These are phyloP conservation scores for Trichoplusia ni DNA, from an alignment of 1,140 invertebrate species.

Conservation along the genomic window DNA sequence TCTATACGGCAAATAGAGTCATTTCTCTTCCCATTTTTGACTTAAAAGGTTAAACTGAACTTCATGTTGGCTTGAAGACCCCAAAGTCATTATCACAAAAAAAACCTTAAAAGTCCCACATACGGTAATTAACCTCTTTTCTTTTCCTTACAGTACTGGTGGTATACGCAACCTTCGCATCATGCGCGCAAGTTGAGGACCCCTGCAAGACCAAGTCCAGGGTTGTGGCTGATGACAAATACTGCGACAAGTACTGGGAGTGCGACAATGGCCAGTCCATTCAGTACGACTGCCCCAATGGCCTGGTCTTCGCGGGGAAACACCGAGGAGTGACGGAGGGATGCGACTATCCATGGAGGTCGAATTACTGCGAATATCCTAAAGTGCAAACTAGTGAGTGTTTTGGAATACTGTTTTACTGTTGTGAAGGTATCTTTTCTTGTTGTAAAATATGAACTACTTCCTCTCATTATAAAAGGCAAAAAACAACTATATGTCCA, in stretches of 20 bases:
- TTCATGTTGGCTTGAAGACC: no score
- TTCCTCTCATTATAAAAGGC: no score
- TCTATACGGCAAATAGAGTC: no score
- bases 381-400: conserved; percentile 79
- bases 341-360: conserved; percentile 94
- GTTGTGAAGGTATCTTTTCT: no score
- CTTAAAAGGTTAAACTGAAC: no score
- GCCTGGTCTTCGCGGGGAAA: conserved; percentile 93
- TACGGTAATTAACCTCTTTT: not conserved
- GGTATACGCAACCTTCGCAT: conserved; percentile 44
- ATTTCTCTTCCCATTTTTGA: no score
- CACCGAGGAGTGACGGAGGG: conserved; percentile 92
- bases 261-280: conserved; percentile 89
- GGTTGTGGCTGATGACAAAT: conserved; percentile 88
- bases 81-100: no score
- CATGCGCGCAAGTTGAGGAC: conserved; percentile 82
- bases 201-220: conserved; percentile 89
- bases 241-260: conserved; percentile 95
- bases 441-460: no score
- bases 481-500: no score
- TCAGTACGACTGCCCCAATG: conserved; percentile 94
- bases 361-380: conserved; percentile 90
- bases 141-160: conserved; percentile 50
- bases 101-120: not conserved
- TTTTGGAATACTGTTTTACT: no score